Base-by-base conservation (phyloP, 2,797 vertebrate species). In the Hippocampus kuda region DNA sequence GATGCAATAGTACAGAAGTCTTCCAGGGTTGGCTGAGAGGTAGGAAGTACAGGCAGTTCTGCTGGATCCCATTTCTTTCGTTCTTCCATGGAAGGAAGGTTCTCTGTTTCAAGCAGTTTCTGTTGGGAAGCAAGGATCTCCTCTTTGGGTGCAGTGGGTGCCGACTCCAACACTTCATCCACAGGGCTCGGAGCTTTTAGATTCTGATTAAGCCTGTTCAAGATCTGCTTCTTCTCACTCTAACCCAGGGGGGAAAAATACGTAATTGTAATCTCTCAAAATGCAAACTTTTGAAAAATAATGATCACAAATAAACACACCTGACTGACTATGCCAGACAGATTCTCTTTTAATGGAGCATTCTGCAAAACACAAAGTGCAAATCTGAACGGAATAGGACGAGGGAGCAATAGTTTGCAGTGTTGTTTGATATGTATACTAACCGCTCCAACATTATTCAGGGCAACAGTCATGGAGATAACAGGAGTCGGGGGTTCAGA, bases 401-500 rank as follows among this genome's bases (percentile, higher is more conserved):
- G 49, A 62, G 2, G 3, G 48, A 65, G 69, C 2, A 63, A 26
- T 13, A 54, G 27, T 26, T 3, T 22, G 15, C 62, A 8, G 3
- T 18, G 59, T 1, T 22, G 5, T 59, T 38, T 69, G 38, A 70
- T 13, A 71, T 9, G 8, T 56, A 57, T 67, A 96, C 95, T 87
- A 89, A 99, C 95, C 82, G 90, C 91, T 73, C 95, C 93, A 49
- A 99, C 94, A 70, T 97, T 94, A 88, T 94, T 96, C 87, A 99
- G 89, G 68, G 96, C 97, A 66, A 92, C 93, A 16, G 96, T 96
- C 92, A 99, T 93, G 71, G 96, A 98, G 85, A 99, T 94, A 70
- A 87, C 87, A 27, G 91, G 90, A 71, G 73, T 79, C 76, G 77
- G 64, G 67, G 88, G 79, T 79, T 89, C 90, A 69, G 85, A 38